Base-by-base conservation (phyloP, 1,140 invertebrate genomes). In the Agrypnia vestita region DNA sequence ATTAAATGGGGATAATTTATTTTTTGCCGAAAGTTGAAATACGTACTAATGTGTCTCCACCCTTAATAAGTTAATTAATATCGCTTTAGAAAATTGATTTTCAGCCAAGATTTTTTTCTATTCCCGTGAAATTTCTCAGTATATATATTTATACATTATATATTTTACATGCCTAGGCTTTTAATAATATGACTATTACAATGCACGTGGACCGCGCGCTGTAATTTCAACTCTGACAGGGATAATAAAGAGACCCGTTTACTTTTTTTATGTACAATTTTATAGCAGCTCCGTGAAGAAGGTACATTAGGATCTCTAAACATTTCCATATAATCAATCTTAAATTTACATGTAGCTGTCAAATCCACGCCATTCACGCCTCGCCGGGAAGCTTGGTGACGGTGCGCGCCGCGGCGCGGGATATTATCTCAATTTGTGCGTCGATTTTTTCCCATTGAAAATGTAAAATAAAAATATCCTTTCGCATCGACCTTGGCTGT, bases 271-370 rank as follows among this genome's bases (percentile, higher is more conserved):
- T 13, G 49, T 73, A 73, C 53, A 19, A 12, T 43, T 73, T 73
- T 56, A 73, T 21, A 73, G 71, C 71, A 12, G 67, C 44, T 51
- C 6, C 44, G 71, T 12, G 53, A 55, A 55, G 53, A 53, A 59
- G 15, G 61, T 62, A 55, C 62, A 69, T 56, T 78, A 55, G 76
- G 59, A 71, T 78, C 15, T 53, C 49, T 67, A 67, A 75, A 71
- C 64, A 79, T 79, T 79, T 79, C 77, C 69, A 73, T 80, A 74
- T 75, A 79, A 82, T 82, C 81, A 82, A 82, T 82, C 81, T 80
- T 80, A 80, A 78, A 80, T 76, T 82, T 82, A 82, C 81, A 82
- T 78, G 81, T 80, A 56, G 74, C 81, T 82, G 81, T 80, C 81
- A 82, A 78, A 80, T 67, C 51, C 81, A 82, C 76, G 64, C 76